Base-by-base conservation (phyloP, 2,113 vertebrate species). In the Xiphorhynchus elegans region DNA sequence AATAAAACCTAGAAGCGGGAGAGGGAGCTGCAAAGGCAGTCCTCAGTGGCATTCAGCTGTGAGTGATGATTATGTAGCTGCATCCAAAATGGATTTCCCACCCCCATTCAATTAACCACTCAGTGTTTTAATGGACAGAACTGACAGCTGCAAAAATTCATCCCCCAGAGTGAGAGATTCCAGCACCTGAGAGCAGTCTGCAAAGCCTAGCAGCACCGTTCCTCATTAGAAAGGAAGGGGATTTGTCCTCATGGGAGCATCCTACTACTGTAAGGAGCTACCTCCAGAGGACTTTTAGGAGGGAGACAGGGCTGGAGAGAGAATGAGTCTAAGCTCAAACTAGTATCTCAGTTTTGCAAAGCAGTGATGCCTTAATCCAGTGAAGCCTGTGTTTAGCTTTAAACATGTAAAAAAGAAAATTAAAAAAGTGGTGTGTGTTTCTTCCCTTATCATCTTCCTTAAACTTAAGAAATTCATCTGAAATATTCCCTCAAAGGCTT, bases 11-110 rank as follows among this genome's bases (percentile, higher is more conserved):
- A 25, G 53, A 44, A 80, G 40, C 59, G 66, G 78, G 79, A 74
- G 62, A 75, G 25, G 23, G 75, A 63, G 60, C 40, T 60, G 77
- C 63, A 84, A 56, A 94, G 47, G 46, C 52, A 87, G 28, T 40
- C 60, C 58, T 87, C 33, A 33, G 52, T 37, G 18, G 82, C 50
- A 13, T 55, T 86, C 0, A 0, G 62, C 59, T 88, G 53, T 64
- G 87, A 90, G 79, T 49, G 80, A 87, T 92, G 64, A 92, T 96
- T 74, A 67, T 78, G 86, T 44, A 68, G 88, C 47, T 88, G 72
- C 90, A 90, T 89, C 87, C 67, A 44, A 93, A 94, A 96, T 91
- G n/a, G n/a, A 37, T 92, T 96, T 89, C 67, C 84, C 84, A 86
- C 78, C 75, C 84, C 81, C 68, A 13, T 86, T 75, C 92, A 86